Evolutionary conservation across 2,113 vertebrate species (phyloP).

Genomic region (Strix uralensis): DNA sequence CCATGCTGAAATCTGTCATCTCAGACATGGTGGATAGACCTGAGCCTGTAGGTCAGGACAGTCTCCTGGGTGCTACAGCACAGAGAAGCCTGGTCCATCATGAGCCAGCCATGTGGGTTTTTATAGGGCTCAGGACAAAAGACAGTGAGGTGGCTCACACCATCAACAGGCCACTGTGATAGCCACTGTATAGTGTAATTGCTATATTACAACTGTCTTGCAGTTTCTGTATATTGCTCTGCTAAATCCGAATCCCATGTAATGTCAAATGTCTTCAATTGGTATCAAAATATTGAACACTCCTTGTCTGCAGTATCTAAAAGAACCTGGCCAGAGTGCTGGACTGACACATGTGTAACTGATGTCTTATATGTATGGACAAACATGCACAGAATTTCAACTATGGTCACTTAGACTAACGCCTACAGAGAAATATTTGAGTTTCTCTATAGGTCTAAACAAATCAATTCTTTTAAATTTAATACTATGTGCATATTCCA

Average conservation of each 20-base stretch:
- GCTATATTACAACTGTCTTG: not conserved
- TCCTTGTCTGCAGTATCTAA: not conserved
- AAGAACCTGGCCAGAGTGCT: not conserved
- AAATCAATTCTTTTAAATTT: not conserved
- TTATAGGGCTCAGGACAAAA: not conserved
- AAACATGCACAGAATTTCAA: not conserved
- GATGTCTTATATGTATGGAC: rapidly evolving
- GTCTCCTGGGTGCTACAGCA: not conserved
- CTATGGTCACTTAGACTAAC: not conserved
- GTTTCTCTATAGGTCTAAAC: not conserved
- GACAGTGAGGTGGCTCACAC: not conserved
- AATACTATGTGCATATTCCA: not conserved
- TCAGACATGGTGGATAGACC: not conserved
- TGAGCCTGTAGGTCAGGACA: not conserved
- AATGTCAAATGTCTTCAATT: not conserved
- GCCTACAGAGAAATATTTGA: not conserved
- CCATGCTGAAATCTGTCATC: not conserved
- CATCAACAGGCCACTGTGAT: not conserved
- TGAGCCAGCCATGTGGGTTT: not conserved
- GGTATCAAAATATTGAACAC: not conserved
- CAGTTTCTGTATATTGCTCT: not conserved
- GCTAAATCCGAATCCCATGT: not conserved
- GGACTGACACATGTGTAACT: not conserved
- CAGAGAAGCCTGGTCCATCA: not conserved
- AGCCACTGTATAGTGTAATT: not conserved